Evolutionary conservation across 1,140 invertebrate species (phyloP).

Genomic region (Solenopsis invicta): DNA sequence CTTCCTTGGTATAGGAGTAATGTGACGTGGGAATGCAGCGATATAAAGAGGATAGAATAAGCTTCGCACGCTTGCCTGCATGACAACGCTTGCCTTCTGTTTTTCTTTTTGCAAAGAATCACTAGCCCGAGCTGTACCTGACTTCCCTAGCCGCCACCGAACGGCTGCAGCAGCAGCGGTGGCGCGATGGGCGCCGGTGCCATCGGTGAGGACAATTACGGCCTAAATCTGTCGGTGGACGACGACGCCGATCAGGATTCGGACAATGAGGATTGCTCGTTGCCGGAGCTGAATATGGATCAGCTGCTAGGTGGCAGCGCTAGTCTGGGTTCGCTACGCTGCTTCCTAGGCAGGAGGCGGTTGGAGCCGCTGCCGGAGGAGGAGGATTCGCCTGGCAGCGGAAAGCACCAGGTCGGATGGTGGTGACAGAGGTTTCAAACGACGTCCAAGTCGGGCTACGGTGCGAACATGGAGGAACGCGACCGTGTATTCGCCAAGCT

Average conservation of each 20-base stretch:
- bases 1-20: not conserved
- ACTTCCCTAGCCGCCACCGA: conserved; percentile 85
- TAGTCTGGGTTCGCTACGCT: conserved; percentile 78
- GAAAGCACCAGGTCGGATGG: conserved; percentile 84
- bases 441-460: conserved; percentile 75
- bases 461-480: conserved; percentile 69
- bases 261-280: conserved; percentile 78
- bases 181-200: conserved; percentile 40
- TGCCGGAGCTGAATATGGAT: conserved; percentile 85
- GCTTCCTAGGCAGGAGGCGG: conserved; percentile 82
- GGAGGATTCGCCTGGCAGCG: conserved; percentile 83
- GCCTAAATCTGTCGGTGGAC: conserved; percentile 78
- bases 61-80: conserved; percentile 86
- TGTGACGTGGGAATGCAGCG: conserved; percentile 1
- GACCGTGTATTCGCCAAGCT: conserved; percentile 81
- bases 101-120: conserved; percentile 85
- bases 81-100: conserved; percentile 86
- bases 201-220: conserved; percentile 81
- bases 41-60: conserved; percentile 76
- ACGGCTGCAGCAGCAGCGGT: conserved; percentile 70
- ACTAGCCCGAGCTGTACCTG: conserved; percentile 85
- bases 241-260: conserved; percentile 78
- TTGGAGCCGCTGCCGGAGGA: conserved; percentile 86
- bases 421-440: conserved; percentile 86
- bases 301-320: conserved; percentile 81